Percentiles rank a stretch among this genome's conserved stretches.
Conservation (phyloP, 23 tunicate species). For the Ciona savignyi region DNA sequence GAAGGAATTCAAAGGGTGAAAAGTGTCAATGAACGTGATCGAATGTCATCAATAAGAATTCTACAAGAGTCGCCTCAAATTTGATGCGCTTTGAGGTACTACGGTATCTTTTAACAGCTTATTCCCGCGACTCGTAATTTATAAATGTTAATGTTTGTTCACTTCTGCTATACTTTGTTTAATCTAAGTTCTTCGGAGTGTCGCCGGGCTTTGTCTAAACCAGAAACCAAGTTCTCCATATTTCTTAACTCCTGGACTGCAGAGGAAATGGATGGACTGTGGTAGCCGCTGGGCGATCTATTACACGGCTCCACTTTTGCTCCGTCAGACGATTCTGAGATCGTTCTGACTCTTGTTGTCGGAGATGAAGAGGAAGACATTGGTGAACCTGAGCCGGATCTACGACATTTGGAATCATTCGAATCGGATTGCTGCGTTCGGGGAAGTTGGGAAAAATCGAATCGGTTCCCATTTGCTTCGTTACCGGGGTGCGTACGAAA, state of each 20-base stretch:
- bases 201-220: conserved; percentile 24
- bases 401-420: conserved; percentile 4
- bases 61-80: neutral
- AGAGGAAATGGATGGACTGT: neutral
- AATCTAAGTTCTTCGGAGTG: neutral
- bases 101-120: neutral
- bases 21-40: too few relatives aligned
- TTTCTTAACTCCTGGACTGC: conserved; percentile 35
- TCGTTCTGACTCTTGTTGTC: conserved; percentile 37
- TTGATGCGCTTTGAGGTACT: neutral
- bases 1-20: too few relatives aligned
- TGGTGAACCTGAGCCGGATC: conserved; percentile 39
- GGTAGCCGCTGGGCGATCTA: neutral
- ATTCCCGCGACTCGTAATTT: neutral
- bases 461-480: conserved; percentile 2
- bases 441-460: conserved; percentile 18
- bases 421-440: neutral
- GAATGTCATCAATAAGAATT: too few relatives aligned
- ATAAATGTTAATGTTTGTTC: too few relatives aligned
- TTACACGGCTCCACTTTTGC: conserved; percentile 1
- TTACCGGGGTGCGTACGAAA: neutral
- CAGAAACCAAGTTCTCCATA: conserved; percentile 66
- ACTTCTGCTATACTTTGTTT: neutral
- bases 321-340: conserved; percentile 34
- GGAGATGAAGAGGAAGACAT: conserved; percentile 28